These are phyloP conservation scores for Alauda arvensis DNA, from an alignment of 2,797 vertebrate genomes.

Conservation along the genomic window DNA sequence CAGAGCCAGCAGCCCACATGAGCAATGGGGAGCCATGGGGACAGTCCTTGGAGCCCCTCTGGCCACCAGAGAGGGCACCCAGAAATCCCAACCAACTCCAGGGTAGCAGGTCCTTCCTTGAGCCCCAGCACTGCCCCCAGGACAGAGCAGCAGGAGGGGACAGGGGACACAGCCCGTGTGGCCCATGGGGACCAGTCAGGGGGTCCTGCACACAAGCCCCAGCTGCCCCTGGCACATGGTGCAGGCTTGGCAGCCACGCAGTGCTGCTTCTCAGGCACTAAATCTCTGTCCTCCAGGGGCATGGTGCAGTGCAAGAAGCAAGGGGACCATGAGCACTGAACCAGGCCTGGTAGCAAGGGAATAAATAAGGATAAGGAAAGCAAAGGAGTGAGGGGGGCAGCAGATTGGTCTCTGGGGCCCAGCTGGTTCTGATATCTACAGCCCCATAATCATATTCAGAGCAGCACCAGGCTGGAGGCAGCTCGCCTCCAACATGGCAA, in stretches of 20 bases:
- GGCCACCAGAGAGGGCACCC: background rate
- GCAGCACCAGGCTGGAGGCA: constrained; percentile 4
- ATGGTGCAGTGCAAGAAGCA: background rate
- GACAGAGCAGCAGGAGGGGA: fast-evolving
- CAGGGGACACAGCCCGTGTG: fast-evolving
- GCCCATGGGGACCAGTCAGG: background rate
- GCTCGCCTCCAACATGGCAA: constrained; percentile 21
- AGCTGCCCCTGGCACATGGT: fast-evolving
- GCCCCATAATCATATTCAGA: constrained; percentile 3
- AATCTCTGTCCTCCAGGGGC: background rate
- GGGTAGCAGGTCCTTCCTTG: fast-evolving
- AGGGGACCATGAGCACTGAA: background rate
- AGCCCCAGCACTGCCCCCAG: background rate
- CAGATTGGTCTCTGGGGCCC: background rate
- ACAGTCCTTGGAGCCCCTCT: background rate
- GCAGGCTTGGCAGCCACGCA: background rate
- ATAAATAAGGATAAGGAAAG: constrained; percentile 2
- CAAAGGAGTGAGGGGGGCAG: background rate
- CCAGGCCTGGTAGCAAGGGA: background rate
- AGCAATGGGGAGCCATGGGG: background rate
- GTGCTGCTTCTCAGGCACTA: background rate
- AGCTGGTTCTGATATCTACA: constrained; percentile 16
- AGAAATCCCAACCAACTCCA: fast-evolving
- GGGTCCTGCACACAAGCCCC: background rate
- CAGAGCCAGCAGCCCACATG: background rate